These are phyloP conservation scores for Trichomalopsis sarcophagae DNA, from an alignment of 1,140 invertebrate genomes.

Conservation along the genomic window DNA sequence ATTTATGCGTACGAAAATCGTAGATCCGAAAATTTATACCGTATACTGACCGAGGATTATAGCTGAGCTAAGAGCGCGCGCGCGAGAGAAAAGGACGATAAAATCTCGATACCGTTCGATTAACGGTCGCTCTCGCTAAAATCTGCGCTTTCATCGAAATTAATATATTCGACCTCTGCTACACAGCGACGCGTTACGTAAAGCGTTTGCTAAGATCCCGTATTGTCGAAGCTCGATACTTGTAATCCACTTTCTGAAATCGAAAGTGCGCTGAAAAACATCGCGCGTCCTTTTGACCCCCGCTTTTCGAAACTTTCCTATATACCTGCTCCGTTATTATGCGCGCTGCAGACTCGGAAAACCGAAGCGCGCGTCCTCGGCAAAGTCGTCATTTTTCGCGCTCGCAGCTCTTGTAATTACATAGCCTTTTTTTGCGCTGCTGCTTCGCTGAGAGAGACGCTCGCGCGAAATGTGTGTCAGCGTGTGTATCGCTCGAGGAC, in stretches of 20 bases:
- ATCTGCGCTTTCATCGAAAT: background rate
- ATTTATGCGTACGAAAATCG: background rate
- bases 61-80: no score
- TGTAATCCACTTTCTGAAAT: background rate
- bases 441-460: background rate
- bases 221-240: background rate
- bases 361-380: background rate
- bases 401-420: constrained; percentile 12
- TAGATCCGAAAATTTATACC: background rate
- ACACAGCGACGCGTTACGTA: background rate
- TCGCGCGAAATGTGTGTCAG: constrained; percentile 19
- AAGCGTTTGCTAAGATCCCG: background rate
- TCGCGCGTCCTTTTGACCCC: background rate
- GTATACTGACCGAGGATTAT: background rate
- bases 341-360: background rate
- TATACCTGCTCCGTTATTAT: no score
- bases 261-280: background rate
- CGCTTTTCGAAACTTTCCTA: no score
- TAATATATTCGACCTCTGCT: background rate
- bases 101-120: constrained; percentile 3
- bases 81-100: background rate
- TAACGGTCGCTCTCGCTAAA: background rate
- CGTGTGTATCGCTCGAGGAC: background rate
- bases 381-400: background rate
- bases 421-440: background rate